These are phyloP conservation scores for Spilogale gracilis DNA, from an alignment of 2,113 vertebrate species.

Conservation along the genomic window DNA sequence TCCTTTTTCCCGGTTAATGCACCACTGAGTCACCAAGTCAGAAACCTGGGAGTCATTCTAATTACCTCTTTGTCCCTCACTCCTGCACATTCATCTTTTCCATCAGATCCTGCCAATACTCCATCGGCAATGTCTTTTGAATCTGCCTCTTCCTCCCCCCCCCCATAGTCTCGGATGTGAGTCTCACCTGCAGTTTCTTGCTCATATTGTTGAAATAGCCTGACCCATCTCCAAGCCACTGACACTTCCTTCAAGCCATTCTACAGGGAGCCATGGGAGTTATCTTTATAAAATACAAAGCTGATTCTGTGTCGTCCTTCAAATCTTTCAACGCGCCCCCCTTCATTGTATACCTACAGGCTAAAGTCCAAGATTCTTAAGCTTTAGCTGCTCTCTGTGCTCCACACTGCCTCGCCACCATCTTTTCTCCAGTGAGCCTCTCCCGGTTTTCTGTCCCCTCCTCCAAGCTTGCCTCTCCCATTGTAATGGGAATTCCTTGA, in stretches of 20 bases:
- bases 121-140: neutral
- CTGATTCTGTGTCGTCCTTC: neutral
- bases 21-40: constrained; percentile 11
- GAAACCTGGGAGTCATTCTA: neutral
- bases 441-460: neutral
- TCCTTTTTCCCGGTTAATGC: constrained; percentile 27
- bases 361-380: constrained; percentile 52
- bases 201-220: constrained; percentile 17
- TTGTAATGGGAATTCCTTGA: constrained; percentile 54
- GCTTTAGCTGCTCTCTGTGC: neutral
- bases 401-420: neutral
- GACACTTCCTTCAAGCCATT: neutral
- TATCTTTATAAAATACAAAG: constrained; percentile 42
- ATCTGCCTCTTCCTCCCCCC: neutral
- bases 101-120: constrained; percentile 33
- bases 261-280: neutral
- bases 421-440: constrained; percentile 28
- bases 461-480: neutral
- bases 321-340: neutral
- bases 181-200: neutral
- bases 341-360: neutral
- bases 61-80: constrained; percentile 39
- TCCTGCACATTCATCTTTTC: constrained; percentile 27
- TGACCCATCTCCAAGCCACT: constrained; percentile 15
- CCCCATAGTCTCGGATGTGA: neutral